A percentile compares a stretch with the other conserved stretches of the same genome.
Evolutionary conservation across 2,888 invertebrate genomes (phyloP).

Genomic region (Cyrtodaria siliqua): DNA sequence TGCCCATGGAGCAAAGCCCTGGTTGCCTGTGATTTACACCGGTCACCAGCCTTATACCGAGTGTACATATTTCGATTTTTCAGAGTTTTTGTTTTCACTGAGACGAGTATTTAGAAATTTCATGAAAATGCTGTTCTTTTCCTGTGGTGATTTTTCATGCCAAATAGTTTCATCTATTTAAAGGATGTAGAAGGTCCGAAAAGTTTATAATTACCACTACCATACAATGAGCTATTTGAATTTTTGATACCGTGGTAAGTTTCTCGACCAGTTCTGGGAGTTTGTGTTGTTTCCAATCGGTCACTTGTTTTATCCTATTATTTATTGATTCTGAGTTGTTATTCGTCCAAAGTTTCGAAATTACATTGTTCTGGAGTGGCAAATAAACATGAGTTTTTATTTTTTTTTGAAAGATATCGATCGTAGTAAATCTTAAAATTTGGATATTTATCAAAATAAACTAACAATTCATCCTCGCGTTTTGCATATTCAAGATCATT

Average conservation of each 20-base stretch:
- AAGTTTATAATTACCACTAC: conserved; percentile 40
- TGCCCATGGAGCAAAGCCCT: no score
- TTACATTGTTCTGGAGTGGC: not conserved
- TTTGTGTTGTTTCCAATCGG: conserved; percentile 42
- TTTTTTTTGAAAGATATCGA: not conserved
- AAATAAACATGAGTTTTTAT: not conserved
- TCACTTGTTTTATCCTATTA: conserved; percentile 37
- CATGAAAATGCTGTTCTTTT: not conserved
- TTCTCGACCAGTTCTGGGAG: conserved; percentile 36
- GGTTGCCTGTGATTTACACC: not conserved
- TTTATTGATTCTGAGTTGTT: conserved; percentile 60
- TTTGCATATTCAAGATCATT: not conserved
- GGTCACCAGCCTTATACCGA: not conserved
- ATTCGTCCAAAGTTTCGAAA: conserved; percentile 50
- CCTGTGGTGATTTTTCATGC: not conserved
- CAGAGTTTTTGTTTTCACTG: not conserved
- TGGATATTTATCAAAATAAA: conserved; percentile 2
- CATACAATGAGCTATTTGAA: conserved; percentile 49
- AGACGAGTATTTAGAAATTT: not conserved
- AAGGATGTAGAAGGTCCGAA: not conserved
- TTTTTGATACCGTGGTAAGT: conserved; percentile 12
- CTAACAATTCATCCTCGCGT: not conserved
- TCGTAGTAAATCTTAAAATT: not conserved
- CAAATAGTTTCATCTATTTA: not conserved
- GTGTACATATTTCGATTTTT: not conserved